Base-by-base conservation (phyloP, 1,140 invertebrate genomes). In the Heliconius hermathena region DNA sequence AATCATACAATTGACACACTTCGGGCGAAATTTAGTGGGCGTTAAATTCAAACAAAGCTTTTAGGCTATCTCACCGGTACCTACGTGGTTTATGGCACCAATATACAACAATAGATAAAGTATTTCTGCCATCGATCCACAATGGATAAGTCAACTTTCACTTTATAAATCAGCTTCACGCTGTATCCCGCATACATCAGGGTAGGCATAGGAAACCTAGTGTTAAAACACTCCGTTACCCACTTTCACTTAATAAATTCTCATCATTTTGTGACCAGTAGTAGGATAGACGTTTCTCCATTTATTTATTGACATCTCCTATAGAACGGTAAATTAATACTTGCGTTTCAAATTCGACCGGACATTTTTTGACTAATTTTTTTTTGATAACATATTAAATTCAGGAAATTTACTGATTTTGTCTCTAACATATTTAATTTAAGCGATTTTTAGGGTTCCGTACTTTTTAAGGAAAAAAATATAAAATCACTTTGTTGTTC, bases 31-130 rank as follows among this genome's bases (percentile, higher is more conserved):
- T n/a, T 66, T 66, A 16, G 60, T 29, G 60, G 60, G 60, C 26
- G 60, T 66, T n/a, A 66, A 66, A 66, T 66, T 66, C 60, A 66
- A 66, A 66, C 60, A 66, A 66, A 66, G 60, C 60, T 66, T 66
- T 66, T 18, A 66, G 26, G n/a, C 60, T 66, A 66, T 66, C 60
- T 66, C 60, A 9, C 22, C 26, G 8, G n/a, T 57, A 57, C 2
- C 8, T n/a, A 57, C 11, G 22, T 66, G 3, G 60, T 11, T 66
- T 29, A 66, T 66, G 60, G 26, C 60, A 29, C 5, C 11, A 29
- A 66, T 66, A 29, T 11, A 66, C 16, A 26, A 26, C 60, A 66
- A n/a, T 66, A 66, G 60, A 29, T 66, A 66, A 66, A 57, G 11
- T 29, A 66, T 66, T 66, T 66, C 22, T 29, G 26, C 22, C 22